Evolutionary conservation across 2,113 vertebrate genomes (phyloP).

Genomic region (Dromaius novaehollandiae): DNA sequence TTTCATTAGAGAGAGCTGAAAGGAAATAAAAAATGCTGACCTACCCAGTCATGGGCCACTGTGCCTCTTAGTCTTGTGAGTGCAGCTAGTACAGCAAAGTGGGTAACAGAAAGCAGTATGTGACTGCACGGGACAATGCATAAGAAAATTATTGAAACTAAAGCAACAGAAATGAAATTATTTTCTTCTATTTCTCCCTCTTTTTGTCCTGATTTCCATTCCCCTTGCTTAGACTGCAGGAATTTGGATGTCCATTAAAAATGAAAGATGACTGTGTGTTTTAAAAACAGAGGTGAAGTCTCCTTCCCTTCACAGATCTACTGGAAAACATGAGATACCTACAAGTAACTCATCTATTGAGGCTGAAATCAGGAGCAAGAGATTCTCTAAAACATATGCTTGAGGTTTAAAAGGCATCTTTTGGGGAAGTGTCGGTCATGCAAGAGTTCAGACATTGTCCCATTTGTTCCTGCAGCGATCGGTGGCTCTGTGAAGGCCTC

Average conservation of each 20-base stretch:
- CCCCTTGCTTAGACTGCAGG: background rate
- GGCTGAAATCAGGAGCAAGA: background rate
- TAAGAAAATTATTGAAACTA: slow-evolving; percentile 52
- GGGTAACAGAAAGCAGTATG: slow-evolving; percentile 39
- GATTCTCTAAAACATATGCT: slow-evolving; percentile 11
- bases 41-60: slow-evolving; percentile 74
- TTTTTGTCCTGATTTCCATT: background rate
- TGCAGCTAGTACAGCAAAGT: slow-evolving; percentile 39
- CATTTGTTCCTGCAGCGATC: background rate
- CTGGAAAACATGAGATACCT: background rate
- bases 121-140: slow-evolving; percentile 15
- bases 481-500: background rate
- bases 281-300: background rate
- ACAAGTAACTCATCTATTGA: background rate
- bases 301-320: background rate
- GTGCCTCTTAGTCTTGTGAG: slow-evolving; percentile 66
- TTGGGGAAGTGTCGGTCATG: background rate
- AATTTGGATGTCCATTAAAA: slow-evolving; percentile 8
- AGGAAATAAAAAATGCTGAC: slow-evolving; percentile 87
- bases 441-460: background rate
- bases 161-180: slow-evolving; percentile 28
- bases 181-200: background rate
- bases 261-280: background rate
- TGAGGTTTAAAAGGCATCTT: slow-evolving; percentile 12
- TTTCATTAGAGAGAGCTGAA: slow-evolving; percentile 82